These are phyloP conservation scores for Channallabes apus DNA, from an alignment of 2,797 vertebrate genomes.

Conservation along the genomic window DNA sequence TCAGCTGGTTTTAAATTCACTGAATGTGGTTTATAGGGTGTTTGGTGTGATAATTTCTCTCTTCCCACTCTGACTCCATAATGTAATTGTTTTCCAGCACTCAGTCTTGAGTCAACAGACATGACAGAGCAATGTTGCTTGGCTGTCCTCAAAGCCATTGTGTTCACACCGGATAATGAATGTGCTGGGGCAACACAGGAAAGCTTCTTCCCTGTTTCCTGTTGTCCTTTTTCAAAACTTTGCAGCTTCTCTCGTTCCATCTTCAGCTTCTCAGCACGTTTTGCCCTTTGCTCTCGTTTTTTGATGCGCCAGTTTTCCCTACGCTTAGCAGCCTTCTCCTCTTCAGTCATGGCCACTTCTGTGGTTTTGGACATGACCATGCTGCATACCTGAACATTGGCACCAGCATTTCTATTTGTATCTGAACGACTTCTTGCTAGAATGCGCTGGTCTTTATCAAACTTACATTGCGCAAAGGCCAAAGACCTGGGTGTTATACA, in stretches of 20 bases:
- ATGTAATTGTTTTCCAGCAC: conserved; percentile 31
- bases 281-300: conserved; percentile 78
- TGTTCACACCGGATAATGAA: conserved; percentile 42
- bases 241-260: conserved; percentile 61
- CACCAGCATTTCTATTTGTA: conserved; percentile 57
- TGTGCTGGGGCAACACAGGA: conserved; percentile 38
- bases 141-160: conserved; percentile 49
- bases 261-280: conserved; percentile 62
- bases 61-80: conserved; percentile 53
- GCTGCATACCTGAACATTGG: conserved; percentile 54
- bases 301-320: conserved; percentile 78
- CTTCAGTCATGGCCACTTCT: conserved; percentile 61
- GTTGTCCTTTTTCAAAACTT: conserved; percentile 19
- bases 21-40: conserved; percentile 42
- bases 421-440: conserved; percentile 38
- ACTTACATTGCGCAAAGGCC: conserved; percentile 42
- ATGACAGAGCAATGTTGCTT: conserved; percentile 31
- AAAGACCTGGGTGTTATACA: conserved; percentile 56
- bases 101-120: conserved; percentile 13
- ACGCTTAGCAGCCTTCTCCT: conserved; percentile 71
- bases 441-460: conserved; percentile 23
- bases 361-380: conserved; percentile 44
- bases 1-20: conserved; percentile 47
- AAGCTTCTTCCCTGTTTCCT: conserved; percentile 38
- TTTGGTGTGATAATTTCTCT: conserved; percentile 28